These are phyloP conservation scores for Prosapia bicincta DNA, from an alignment of 2,888 invertebrate genomes.

Conservation along the genomic window DNA sequence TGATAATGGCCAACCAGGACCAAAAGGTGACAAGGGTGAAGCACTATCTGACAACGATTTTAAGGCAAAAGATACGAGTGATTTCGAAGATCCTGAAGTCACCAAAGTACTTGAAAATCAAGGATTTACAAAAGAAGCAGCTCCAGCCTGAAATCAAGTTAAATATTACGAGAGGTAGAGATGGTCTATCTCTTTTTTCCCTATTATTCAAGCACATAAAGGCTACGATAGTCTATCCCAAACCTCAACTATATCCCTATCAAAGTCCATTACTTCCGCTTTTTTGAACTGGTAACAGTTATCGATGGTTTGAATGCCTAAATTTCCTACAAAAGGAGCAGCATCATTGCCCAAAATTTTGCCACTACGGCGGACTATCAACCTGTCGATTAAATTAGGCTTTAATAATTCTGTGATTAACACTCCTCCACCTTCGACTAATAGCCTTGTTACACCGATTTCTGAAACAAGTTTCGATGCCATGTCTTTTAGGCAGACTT, in stretches of 20 bases:
- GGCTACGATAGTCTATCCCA: constrained; percentile 7
- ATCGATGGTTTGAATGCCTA: neutral
- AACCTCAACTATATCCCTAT: neutral
- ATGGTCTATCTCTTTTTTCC: too few relatives aligned
- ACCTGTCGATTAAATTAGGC: neutral
- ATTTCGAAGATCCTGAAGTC: too few relatives aligned
- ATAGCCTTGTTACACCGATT: constrained; percentile 5
- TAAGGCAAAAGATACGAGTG: too few relatives aligned
- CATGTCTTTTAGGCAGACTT: constrained; percentile 1
- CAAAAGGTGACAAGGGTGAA: too few relatives aligned
- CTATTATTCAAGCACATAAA: too few relatives aligned
- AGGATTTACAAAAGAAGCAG: too few relatives aligned
- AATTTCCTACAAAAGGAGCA: constrained; percentile 1
- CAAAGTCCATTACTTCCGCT: constrained; percentile 4
- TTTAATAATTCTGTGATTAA: constrained; percentile 6
- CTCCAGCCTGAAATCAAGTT: too few relatives aligned
- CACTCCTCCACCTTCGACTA: constrained; percentile 11
- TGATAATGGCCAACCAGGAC: too few relatives aligned
- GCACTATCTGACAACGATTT: too few relatives aligned
- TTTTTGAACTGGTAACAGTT: constrained; percentile 8
- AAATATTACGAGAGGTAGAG: too few relatives aligned
- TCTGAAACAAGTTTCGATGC: neutral
- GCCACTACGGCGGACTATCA: constrained; percentile 4
- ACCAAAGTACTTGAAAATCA: too few relatives aligned
- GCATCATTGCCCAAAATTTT: constrained; percentile 10